Conservation (phyloP, 2,888 invertebrate species). For the Drosophila greeni region DNA sequence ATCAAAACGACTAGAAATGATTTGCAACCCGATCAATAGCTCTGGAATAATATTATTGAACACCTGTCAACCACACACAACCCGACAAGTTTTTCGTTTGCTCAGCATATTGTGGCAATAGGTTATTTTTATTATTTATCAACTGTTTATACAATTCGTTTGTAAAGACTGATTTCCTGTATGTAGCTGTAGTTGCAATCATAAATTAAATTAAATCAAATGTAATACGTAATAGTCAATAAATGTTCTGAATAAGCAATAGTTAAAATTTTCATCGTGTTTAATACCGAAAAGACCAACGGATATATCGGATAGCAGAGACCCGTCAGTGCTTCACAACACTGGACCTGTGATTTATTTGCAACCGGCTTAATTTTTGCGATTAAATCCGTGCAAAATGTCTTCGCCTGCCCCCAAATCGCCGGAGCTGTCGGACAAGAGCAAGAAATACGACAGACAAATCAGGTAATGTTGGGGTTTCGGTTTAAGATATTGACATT, state of each 20-base stretch:
- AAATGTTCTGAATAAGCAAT: conserved; percentile 54
- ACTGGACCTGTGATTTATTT: conserved; percentile 37
- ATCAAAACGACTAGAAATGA: conserved; percentile 15
- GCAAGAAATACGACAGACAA: conserved; percentile 88
- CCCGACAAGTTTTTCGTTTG: conserved; percentile 52
- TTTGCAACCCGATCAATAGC: conserved; percentile 16
- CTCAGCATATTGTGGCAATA: conserved; percentile 62
- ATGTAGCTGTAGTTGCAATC: conserved; percentile 55
- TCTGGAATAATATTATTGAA: conserved; percentile 15
- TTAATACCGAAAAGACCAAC: not conserved
- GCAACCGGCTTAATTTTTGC: conserved; percentile 54
- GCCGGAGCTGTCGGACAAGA: conserved; percentile 85
- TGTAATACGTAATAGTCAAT: conserved; percentile 58
- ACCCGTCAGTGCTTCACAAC: conserved; percentile 36
- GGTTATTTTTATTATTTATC: conserved; percentile 42
- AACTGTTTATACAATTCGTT: conserved; percentile 65
- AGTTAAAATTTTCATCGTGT: conserved; percentile 19
- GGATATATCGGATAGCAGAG: not conserved
- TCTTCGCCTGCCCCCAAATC: conserved; percentile 81
- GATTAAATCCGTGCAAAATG: conserved; percentile 57
- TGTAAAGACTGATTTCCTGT: conserved; percentile 73
- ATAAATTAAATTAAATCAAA: conserved; percentile 42
- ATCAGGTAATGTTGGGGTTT: conserved; percentile 80
- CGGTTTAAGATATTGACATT: not conserved
- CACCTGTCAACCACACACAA: conserved; percentile 17